phyloP scores from a whole-genome alignment of 92 coral and sea anemone genomes.

The Actinostola sp. region DNA sequence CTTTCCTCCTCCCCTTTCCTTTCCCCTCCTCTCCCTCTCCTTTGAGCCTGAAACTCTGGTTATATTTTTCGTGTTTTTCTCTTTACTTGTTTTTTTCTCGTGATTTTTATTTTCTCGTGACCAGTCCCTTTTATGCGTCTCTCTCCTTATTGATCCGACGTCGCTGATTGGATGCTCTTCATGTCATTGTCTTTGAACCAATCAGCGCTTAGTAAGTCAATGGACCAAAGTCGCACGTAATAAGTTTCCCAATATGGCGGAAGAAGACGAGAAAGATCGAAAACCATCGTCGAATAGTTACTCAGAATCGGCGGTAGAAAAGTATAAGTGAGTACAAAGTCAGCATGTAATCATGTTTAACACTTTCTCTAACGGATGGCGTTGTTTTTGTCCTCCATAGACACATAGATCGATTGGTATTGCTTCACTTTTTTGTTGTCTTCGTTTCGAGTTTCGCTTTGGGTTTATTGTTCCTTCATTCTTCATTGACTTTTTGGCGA shows the following conservation, averaged over 20 bases:
- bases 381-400: constrained; percentile 32
- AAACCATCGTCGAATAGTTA: constrained; percentile 41
- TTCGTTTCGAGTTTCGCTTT: constrained; percentile 83
- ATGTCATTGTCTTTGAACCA: constrained; percentile 41
- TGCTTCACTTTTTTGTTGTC: constrained; percentile 82
- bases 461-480: constrained; percentile 81
- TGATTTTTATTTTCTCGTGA: neutral
- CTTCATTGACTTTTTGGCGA: constrained; percentile 89
- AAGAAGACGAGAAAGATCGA: constrained; percentile 30
- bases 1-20: too few relatives aligned
- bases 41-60: too few relatives aligned
- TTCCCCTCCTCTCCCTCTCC: too few relatives aligned
- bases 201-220: constrained; percentile 47
- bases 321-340: constrained; percentile 33
- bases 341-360: neutral
- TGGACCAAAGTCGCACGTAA: constrained; percentile 4
- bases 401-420: constrained; percentile 81
- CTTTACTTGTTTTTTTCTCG: neutral
- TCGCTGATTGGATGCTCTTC: constrained; percentile 7
- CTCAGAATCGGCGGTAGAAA: constrained; percentile 54
- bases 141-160: neutral
- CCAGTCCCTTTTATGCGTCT: neutral
- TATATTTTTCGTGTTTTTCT: neutral
- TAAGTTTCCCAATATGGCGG: constrained; percentile 67
- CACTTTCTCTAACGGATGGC: neutral